Base-by-base conservation (phyloP, 2,113 vertebrate genomes). In the Balaenoptera acutorostrata region DNA sequence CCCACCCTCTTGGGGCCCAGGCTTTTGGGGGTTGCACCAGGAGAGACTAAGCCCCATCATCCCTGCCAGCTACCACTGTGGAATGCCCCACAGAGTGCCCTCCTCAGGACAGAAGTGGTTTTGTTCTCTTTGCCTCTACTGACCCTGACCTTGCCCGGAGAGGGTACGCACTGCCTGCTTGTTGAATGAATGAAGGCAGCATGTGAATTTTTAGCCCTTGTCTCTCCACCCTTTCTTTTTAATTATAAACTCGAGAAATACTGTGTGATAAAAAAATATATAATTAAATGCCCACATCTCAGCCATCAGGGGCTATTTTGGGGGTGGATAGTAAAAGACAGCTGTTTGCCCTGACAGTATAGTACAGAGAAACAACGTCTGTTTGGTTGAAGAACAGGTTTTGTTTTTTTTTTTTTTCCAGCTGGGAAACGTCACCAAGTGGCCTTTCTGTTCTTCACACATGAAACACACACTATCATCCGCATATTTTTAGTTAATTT, bases 401-500 rank as follows among this genome's bases (percentile, higher is more conserved):
- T 64, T 87, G 63, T 1, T 87, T 92, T 95, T 63, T 52, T 57
- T 86, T 96, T 95, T 74, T 71, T 55, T 57, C 81, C 95, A 98
- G 87, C 96, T 96, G 96, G 91, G 80, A 96, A 74, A 95, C 97
- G 20, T 97, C 97, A 97, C 68, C 91, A 97, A 98, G 97, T 98
- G 97, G 98, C 95, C 98, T 98, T 98, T 98, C 93, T 94, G 95
- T 98, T 97, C 97, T 98, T 98, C 98, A 88, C 95, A 98, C 96
- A 96, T 96, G 98, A 98, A 98, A 97, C 96, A 97, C 98, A 98
- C 97, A 98, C 96, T 98, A 98, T 98, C 98, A 96, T 97, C 97
- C 93, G 69, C 98, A 98, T 98, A 98, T 97, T 98, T 98, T 98
- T 98, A 98, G 98, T 98, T 99, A 98, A 99, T 99, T 99, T 98